Percentiles rank a stretch among this genome's conserved stretches.
Conservation (phyloP, 2,888 invertebrate species). For the Stenchaetothrips biformis region DNA sequence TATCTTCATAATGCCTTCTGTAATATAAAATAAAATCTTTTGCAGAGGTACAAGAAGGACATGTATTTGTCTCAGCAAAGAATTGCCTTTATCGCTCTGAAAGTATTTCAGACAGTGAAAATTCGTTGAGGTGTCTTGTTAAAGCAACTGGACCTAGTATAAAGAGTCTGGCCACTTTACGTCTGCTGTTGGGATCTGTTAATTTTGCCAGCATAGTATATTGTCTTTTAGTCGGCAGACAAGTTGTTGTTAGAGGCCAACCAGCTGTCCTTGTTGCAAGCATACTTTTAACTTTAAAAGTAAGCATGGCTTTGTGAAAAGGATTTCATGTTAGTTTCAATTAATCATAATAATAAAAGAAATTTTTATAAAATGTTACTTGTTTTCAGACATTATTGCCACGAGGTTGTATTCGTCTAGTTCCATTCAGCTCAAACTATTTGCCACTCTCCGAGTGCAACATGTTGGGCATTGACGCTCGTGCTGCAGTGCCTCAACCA, state of each 20-base stretch:
- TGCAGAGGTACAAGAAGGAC: not conserved
- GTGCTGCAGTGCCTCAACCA: slow-evolving; percentile 28
- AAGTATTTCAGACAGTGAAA: not conserved
- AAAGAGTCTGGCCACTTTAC: slow-evolving; percentile 6
- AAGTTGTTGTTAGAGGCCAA: slow-evolving; percentile 29
- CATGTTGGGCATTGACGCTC: slow-evolving; percentile 26
- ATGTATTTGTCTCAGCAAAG: not conserved
- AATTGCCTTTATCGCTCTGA: not conserved
- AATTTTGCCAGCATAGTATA: slow-evolving; percentile 23
- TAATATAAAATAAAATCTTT: not conserved
- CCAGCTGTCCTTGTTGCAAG: slow-evolving; percentile 23
- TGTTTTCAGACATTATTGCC: slow-evolving; percentile 28
- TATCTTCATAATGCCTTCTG: not conserved
- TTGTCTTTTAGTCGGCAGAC: slow-evolving; percentile 26
- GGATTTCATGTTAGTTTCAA: not conserved
- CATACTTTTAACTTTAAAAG: slow-evolving; percentile 25
- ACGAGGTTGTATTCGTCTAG: not conserved
- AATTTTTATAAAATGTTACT: not conserved
- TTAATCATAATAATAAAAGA: not conserved
- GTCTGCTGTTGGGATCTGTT: not conserved
- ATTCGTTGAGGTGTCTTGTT: not conserved
- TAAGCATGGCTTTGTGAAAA: not conserved
- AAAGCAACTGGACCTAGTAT: not conserved
- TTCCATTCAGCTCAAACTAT: slow-evolving; percentile 25
- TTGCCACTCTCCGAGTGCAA: slow-evolving; percentile 12